phyloP scores from a whole-genome alignment of 1,140 invertebrate species.

The Periplaneta americana region DNA sequence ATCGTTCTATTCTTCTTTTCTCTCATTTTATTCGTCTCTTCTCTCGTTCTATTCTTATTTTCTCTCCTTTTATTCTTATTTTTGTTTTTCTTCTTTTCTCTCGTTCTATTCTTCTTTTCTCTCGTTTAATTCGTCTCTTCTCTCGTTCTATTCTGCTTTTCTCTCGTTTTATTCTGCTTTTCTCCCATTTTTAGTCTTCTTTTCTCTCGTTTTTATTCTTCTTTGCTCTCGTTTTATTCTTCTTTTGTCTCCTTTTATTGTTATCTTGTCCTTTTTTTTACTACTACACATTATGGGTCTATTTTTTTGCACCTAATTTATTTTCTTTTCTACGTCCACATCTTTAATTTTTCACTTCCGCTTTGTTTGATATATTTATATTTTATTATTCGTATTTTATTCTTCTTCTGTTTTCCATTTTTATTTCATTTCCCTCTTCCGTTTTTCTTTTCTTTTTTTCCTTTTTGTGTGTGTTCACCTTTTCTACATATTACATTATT shows the following conservation, averaged over 20 bases:
- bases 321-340: no score
- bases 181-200: neutral
- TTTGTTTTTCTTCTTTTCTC: neutral
- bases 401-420: no score
- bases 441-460: no score
- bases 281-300: neutral
- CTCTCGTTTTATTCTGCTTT: neutral
- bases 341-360: no score
- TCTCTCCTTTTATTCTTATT: neutral
- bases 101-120: neutral
- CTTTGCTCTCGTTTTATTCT: neutral
- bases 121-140: neutral
- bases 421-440: no score
- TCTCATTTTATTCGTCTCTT: neutral
- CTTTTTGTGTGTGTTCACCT: no score
- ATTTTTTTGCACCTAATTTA: no score
- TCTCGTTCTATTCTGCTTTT: neutral
- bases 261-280: no score
- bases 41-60: neutral
- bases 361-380: no score
- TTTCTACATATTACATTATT: no score
- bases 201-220: neutral
- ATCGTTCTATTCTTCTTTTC: neutral
- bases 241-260: neutral
- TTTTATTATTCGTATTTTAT: neutral